Evolutionary conservation across 1,140 invertebrate species (phyloP), one percentile per base, ranked within the genome.

Genomic region (Zaprionus ornatus): DNA sequence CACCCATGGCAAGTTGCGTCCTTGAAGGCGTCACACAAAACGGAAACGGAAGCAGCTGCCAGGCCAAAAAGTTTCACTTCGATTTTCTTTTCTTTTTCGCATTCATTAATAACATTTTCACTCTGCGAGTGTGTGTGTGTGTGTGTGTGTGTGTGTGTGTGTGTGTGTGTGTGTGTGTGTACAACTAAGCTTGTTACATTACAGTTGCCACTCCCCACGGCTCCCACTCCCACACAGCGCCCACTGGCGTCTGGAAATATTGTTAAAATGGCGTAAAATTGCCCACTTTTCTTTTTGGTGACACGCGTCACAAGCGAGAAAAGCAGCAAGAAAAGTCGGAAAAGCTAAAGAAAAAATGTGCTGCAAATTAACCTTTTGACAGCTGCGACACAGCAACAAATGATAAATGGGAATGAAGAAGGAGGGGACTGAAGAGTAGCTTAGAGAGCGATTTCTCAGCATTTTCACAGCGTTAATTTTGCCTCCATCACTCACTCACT

Each of bases 201-300:
- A 48, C 63, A 32, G 29, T 9, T 32, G 29, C 61, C 23, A 15
- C 15, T 2, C 4, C 37, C 2, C 5, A n/a, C n/a, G 4, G 1
- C 29, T 10, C 9, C 2, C 9, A 7, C 9, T 10, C 2, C 45
- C 37, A 17, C 19, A 12, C 40, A n/a, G 5, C 37, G 37, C 40
- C 6, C 7, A 17, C 61, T 17, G 57, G 23, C 29, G 19, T 48
- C 40, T 72, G 73, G 64, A 74, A 80, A 85, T 82, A 90, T 90
- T 85, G 88, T 80, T 91, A 85, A 91, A 91, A 91, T 91, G 84
- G 88, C 88, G 88, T 91, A 82, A 91, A 91, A 91, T 91, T 91
- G 81, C 63, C 82, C 74, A 74, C 73, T 82, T 79, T 78, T 76
- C 7, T 32, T 32, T 32, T 32, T 32, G 73, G 78, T 80, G 74